Percentiles rank a stretch among this genome's conserved stretches.
Conservation (phyloP, 1,140 invertebrate genomes). For the Hyles euphorbiae region DNA sequence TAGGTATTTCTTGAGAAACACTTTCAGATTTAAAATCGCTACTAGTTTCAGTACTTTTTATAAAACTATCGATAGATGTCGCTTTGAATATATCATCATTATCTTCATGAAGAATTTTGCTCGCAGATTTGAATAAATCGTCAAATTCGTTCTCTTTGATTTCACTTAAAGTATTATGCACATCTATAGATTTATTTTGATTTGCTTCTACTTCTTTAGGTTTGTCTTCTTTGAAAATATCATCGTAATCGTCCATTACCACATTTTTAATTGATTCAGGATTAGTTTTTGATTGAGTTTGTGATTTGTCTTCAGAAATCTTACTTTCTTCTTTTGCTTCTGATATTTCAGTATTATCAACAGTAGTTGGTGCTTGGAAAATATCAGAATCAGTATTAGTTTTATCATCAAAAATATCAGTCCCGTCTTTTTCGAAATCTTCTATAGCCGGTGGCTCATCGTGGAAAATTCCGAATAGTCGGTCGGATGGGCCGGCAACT, state of each 20-base stretch:
- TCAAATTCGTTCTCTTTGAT: constrained; percentile 6
- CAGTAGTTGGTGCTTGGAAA: too few species aligned
- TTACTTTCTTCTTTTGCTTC: too few species aligned
- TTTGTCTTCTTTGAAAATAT: too few species aligned
- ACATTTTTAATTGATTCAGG: too few species aligned
- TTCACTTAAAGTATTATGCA: too few species aligned
- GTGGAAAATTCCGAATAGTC: constrained; percentile 53
- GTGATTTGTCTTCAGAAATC: too few species aligned
- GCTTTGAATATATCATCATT: constrained; percentile 1
- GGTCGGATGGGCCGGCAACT: constrained; percentile 26
- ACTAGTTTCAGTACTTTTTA: neutral
- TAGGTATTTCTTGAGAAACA: neutral
- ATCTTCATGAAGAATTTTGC: constrained; percentile 6
- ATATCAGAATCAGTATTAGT: constrained; percentile 3
- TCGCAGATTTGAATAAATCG: constrained; percentile 6
- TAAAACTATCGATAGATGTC: neutral
- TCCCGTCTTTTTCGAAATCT: constrained; percentile 29
- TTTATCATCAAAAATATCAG: neutral
- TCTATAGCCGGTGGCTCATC: constrained; percentile 65
- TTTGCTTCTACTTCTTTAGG: too few species aligned
- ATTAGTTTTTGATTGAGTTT: too few species aligned
- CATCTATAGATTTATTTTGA: too few species aligned
- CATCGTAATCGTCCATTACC: too few species aligned
- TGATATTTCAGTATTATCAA: too few species aligned
- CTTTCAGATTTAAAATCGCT: neutral